Base-by-base conservation (phyloP, 2,113 vertebrate genomes). In the Gymnobelideus leadbeateri region DNA sequence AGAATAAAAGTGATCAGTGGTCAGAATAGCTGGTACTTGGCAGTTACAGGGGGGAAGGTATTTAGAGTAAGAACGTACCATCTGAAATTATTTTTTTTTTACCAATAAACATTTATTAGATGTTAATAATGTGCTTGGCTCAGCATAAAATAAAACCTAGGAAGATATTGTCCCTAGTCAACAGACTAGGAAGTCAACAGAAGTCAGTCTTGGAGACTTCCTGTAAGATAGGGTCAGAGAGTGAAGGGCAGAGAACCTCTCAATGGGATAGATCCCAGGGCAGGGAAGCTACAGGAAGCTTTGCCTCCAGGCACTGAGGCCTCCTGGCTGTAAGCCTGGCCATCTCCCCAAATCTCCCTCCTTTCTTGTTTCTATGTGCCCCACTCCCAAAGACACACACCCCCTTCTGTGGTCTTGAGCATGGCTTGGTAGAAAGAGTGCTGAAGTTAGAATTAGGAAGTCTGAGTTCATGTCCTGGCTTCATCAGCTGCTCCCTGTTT, bases 1-100 rank as follows among this genome's bases (percentile, higher is more conserved):
- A 61, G 26, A 54, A 8, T 4, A 51, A 93, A 90, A 57, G 31
- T 1, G 46, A 46, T n/a, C 46, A 49, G 7, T 95, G 89, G 49
- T 49, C 55, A 91, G 92, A 49, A 94, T 37, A 91, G 51, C 25
- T 51, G 25, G 19, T n/a, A 92, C 92, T 91, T 26, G 91, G 89
- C 47, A 50, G 52, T 96, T 94, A 89, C 55, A 89, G 91, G 51
- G 51, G 51, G 61, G 89, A 68, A 10, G 52, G 37, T 68, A 89
- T 93, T 93, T 91, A n/a, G 8, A 96, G 52, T 91, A 94, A 92
- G 19, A 53, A 93, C 53, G 37, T 92, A 89, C 77, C 24, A 52
- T 92, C 31, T 61, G n/a, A 93, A 95, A 46, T 93, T 46, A 25
- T 10, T 89, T 93, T 46, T n/a, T 10, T 91, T 94, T 89, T 47